Percentiles rank a stretch among this genome's conserved stretches.
Evolutionary conservation across 2,888 invertebrate genomes (phyloP).

Genomic region (Morpho deidamia): DNA sequence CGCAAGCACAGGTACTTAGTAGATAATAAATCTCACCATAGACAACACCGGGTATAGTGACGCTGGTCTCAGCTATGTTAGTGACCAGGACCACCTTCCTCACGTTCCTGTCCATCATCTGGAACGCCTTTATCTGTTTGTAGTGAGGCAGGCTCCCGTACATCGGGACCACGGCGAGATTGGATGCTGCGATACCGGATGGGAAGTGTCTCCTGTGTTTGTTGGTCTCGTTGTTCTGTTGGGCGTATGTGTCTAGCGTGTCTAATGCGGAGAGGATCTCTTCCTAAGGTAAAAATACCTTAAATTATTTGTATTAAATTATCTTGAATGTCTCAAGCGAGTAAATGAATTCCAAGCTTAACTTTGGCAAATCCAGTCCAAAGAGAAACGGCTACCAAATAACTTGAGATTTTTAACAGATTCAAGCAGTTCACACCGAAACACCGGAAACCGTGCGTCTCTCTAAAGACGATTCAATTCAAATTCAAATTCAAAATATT

Average conservation of each 20-base stretch:
- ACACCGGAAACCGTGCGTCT: no score
- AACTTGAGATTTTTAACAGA: no score
- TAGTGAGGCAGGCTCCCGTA: slow-evolving; percentile 90
- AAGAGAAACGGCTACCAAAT: no score
- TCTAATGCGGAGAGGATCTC: slow-evolving; percentile 91
- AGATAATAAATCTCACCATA: slow-evolving; percentile 80
- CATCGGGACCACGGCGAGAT: slow-evolving; percentile 89
- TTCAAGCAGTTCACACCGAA: no score
- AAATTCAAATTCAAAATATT: no score
- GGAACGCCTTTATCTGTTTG: slow-evolving; percentile 82
- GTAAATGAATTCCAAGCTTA: no score
- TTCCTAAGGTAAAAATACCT: slow-evolving; percentile 76
- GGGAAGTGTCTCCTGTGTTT: slow-evolving; percentile 60
- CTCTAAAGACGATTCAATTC: no score
- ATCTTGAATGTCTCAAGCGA: neutral
- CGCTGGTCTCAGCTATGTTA: slow-evolving; percentile 97
- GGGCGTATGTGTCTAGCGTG: slow-evolving; percentile 80
- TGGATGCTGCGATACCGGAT: slow-evolving; percentile 49
- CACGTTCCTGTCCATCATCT: slow-evolving; percentile 81
- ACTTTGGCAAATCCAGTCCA: no score
- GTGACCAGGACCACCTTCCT: slow-evolving; percentile 96
- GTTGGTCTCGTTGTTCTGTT: slow-evolving; percentile 62
- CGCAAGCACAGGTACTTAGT: no score
- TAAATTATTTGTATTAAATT: no score
- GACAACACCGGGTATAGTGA: slow-evolving; percentile 95